Conservation (phyloP, 1,140 invertebrate species). For the Acromyrmex echinatior region DNA sequence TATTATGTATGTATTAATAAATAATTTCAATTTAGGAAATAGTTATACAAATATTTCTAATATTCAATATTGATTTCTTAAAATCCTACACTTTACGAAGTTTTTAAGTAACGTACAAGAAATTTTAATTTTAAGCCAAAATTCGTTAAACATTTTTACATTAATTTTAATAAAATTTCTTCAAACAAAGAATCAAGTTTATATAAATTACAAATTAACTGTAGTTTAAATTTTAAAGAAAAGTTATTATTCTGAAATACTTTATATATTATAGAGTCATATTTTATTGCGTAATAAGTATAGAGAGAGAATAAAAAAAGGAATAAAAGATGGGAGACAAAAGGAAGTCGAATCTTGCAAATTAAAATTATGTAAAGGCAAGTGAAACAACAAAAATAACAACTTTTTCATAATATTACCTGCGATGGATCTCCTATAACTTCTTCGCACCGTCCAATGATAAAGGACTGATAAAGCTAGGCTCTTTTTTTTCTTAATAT, state of each 20-base stretch:
- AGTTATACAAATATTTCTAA: no score
- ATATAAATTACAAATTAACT: not conserved
- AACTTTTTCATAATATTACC: constrained; percentile 35
- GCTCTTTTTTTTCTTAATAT: not conserved
- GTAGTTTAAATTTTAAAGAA: not conserved
- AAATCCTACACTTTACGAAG: no score
- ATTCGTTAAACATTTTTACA: not conserved
- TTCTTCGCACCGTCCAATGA: constrained; percentile 44
- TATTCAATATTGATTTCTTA: no score
- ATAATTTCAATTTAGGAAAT: no score
- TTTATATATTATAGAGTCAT: not conserved
- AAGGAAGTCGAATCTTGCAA: not conserved
- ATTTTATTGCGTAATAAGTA: constrained; percentile 14
- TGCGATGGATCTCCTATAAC: constrained; percentile 22
- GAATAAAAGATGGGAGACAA: not conserved
- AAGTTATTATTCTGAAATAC: constrained; percentile 12
- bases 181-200: not conserved
- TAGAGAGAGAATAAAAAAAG: not conserved
- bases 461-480: constrained; percentile 17
- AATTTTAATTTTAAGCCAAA: not conserved
- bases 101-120: not conserved
- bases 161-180: constrained; percentile 15
- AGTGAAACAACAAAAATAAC: not conserved
- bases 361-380: not conserved
- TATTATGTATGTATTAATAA: not conserved